Conservation (phyloP, 2,888 invertebrate species). For the Stenolophus ochropezus region DNA sequence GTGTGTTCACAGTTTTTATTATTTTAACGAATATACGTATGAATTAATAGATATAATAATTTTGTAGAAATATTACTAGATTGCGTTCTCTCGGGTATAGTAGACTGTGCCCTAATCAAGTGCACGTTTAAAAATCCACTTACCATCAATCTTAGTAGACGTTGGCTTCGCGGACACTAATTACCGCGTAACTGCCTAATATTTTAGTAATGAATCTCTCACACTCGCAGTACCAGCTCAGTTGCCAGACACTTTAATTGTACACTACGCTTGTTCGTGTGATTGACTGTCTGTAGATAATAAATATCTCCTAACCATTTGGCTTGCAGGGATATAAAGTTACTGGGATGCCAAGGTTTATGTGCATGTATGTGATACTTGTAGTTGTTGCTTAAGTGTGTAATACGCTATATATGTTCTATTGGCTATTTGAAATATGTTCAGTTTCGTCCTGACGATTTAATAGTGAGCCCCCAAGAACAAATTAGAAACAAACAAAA, state of each 20-base stretch:
- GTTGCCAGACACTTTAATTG: slow-evolving; percentile 51
- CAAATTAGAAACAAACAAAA: background rate
- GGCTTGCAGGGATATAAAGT: slow-evolving; percentile 2
- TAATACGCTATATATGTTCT: background rate
- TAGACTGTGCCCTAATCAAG: slow-evolving; percentile 29
- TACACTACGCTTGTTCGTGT: slow-evolving; percentile 13
- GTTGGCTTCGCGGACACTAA: slow-evolving; percentile 47
- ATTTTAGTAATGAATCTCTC: slow-evolving; percentile 56
- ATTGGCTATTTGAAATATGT: background rate
- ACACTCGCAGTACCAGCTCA: background rate
- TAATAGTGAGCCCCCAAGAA: background rate
- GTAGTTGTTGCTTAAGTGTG: background rate
- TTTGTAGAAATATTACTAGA: too few relatives aligned
- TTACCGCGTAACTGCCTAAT: slow-evolving; percentile 57
- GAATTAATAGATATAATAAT: too few relatives aligned
- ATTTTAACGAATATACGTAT: too few relatives aligned
- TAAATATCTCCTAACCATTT: slow-evolving; percentile 47
- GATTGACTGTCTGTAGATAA: slow-evolving; percentile 52
- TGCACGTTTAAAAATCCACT: slow-evolving; percentile 38
- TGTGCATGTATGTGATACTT: background rate
- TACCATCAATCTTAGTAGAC: slow-evolving; percentile 51
- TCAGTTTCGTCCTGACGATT: background rate
- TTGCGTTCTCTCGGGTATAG: background rate
- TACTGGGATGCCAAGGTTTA: background rate
- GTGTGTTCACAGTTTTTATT: too few relatives aligned